Base-by-base conservation (phyloP, 2,113 vertebrate genomes). In the Tor tambroides region DNA sequence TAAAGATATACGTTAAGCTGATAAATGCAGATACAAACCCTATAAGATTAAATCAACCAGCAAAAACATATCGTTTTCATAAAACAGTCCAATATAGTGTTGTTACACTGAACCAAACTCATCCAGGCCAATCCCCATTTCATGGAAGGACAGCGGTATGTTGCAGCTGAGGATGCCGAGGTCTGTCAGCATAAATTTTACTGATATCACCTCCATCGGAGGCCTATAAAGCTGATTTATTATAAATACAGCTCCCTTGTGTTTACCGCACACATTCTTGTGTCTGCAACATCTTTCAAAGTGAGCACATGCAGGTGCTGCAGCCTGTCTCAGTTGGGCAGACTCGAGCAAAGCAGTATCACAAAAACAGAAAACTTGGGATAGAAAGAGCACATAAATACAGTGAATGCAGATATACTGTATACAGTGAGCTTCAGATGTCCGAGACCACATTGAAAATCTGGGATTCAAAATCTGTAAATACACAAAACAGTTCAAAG, bases 211-310 rank as follows among this genome's bases (percentile, higher is more conserved):
- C 97, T 93, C 97, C 97, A 99, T 97, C 96, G 96, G 96, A 96
- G 96, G 96, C 96, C 97, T 96, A 98, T 98, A 98, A 98, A 97
- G 96, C 95, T 98, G 98, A 99, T 96, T 96, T 98, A 99, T 99
- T 97, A 97, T 98, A 98, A 98, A 98, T 97, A 97, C 95, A 94
- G 96, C 94, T 96, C 96, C 96, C 94, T 90, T 96, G 96, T 98
- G 97, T 98, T 98, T 98, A 98, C 95, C 95, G 96, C 94, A 92
- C 93, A 93, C 97, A 99, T 99, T 99, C 98, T 98, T 98, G 94
- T 91, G 96, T 94, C 96, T 90, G 89, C 95, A 96, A 96, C 94
- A 94, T 97, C 96, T 96, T 97, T 98, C 96, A 93, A 96, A 96
- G 95, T 98, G 97, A 99, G 96, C 92, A 86, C 95, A 97, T 95